Percentiles rank a stretch among this genome's conserved stretches.
Conservation (phyloP, 2,888 invertebrate species). For the Tetranychus truncatus region DNA sequence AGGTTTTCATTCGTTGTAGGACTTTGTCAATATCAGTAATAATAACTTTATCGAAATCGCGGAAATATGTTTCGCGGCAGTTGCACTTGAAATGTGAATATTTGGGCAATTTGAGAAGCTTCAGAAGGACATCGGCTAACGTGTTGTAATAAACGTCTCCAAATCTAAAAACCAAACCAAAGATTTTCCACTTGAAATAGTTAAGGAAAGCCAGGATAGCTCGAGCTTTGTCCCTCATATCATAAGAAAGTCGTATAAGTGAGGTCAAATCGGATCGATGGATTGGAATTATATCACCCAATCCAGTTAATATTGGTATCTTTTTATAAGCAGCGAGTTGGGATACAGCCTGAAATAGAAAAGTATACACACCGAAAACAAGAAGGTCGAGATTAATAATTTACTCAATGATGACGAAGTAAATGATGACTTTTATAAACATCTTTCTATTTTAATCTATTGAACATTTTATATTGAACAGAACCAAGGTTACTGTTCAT, state of each 20-base stretch:
- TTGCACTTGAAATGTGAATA: conserved; percentile 19
- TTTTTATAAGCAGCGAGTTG: conserved; percentile 24
- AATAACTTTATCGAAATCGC: conserved; percentile 24
- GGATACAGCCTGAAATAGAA: conserved; percentile 23
- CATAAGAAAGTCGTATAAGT: conserved; percentile 26
- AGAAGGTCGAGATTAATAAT: no score
- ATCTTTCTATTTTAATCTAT: no score
- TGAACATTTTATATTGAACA: no score
- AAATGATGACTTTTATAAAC: no score
- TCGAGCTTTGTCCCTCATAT: conserved; percentile 25
- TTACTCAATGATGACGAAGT: no score
- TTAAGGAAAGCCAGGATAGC: conserved; percentile 26
- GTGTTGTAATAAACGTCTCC: conserved; percentile 26
- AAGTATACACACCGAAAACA: no score
- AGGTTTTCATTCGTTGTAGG: conserved; percentile 23
- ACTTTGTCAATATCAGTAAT: conserved; percentile 23
- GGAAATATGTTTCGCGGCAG: conserved; percentile 23
- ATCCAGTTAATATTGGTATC: conserved; percentile 27
- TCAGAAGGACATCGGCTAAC: conserved; percentile 22
- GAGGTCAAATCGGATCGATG: conserved; percentile 24
- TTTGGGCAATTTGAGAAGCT: conserved; percentile 8
- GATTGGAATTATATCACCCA: conserved; percentile 24
- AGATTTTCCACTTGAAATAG: conserved; percentile 24
- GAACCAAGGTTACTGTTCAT: no score
- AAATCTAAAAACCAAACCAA: conserved; percentile 25